Evolutionary conservation across 2,888 invertebrate species (phyloP).

Genomic region (Cheilosia vulpina): DNA sequence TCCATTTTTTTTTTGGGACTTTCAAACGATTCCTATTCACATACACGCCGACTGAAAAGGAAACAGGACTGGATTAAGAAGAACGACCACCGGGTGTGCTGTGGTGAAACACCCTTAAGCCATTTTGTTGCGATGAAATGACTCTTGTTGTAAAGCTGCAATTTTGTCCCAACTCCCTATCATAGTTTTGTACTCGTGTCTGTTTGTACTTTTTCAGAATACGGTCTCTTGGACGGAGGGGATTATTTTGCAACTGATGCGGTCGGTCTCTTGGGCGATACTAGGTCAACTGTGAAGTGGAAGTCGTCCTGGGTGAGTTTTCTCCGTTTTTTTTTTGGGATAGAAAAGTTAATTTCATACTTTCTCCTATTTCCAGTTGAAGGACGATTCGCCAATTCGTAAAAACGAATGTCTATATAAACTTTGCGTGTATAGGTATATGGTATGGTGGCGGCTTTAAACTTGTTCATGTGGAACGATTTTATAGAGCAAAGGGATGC

Average conservation of each 20-base stretch:
- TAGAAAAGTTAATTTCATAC: constrained; percentile 12
- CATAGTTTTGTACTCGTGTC: constrained; percentile 5
- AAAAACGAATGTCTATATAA: constrained; percentile 4
- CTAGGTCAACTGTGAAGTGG: constrained; percentile 44
- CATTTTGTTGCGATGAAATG: constrained; percentile 44
- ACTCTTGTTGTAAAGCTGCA: constrained; percentile 41
- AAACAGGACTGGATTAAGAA: neutral
- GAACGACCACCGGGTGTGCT: neutral
- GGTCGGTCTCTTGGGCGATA: constrained; percentile 1
- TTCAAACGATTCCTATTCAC: too few species aligned
- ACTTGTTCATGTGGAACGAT: constrained; percentile 53
- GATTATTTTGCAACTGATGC: constrained; percentile 37
- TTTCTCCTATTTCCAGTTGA: constrained; percentile 18
- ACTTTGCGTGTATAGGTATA: neutral
- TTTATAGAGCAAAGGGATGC: constrained; percentile 34
- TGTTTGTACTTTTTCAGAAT: constrained; percentile 4
- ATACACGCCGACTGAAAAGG: neutral
- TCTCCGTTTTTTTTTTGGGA: neutral
- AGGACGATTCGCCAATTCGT: constrained; percentile 56
- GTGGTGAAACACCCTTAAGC: constrained; percentile 53
- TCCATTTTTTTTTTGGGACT: neutral
- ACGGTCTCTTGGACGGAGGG: constrained; percentile 14
- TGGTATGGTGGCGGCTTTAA: constrained; percentile 16
- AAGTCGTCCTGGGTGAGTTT: neutral
- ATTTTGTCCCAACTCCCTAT: neutral